Base-by-base conservation (phyloP, 2,113 vertebrate genomes). In the Scomber japonicus region DNA sequence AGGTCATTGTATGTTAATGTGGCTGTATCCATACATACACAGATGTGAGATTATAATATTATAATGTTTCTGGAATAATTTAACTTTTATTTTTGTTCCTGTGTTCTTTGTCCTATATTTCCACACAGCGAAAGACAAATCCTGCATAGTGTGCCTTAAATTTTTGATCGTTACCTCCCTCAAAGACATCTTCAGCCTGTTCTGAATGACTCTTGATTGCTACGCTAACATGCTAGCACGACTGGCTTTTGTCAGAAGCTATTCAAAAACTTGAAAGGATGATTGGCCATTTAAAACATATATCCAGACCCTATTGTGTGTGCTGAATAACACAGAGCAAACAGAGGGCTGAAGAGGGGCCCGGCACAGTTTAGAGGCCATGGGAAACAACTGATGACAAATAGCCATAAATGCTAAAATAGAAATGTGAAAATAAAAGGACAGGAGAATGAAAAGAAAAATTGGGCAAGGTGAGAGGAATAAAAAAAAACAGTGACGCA, bases 251-350 rank as follows among this genome's bases (percentile, higher is more conserved):
- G 5, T 71, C 48, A 64, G 66, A 71, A 67, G 8, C 63, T 71
- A 35, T 50, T 80, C 44, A 75, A 19, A 74, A 56, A 31, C 53
- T 50, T 80, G 16, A 53, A 76, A 27, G 16, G 2, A 11, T 63
- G 69, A 77, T 68, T 51, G 68, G 31, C 62, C 46, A 77, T 69
- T 82, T 61, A 69, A 72, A 82, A 67, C 27, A 57, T 48, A 54
- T 40, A 24, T 56, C 11, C 27, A 48, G 15, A 44, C 50, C 12
- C 11, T 19, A 50, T 82, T 70, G 62, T 44, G 35, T 35, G 5
- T 40, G 35, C 35, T 40, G 8, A 40, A 40, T 40, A 40, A 5
- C 31, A 40, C 6, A 21, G 5, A 15, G 24, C 0, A 62, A 70
- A 53, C 35, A 27, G 17, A 68, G 14, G 35, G 24, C 31, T 59